Conservation (phyloP, 2,113 vertebrate genomes). For the Vidua chalybeata region DNA sequence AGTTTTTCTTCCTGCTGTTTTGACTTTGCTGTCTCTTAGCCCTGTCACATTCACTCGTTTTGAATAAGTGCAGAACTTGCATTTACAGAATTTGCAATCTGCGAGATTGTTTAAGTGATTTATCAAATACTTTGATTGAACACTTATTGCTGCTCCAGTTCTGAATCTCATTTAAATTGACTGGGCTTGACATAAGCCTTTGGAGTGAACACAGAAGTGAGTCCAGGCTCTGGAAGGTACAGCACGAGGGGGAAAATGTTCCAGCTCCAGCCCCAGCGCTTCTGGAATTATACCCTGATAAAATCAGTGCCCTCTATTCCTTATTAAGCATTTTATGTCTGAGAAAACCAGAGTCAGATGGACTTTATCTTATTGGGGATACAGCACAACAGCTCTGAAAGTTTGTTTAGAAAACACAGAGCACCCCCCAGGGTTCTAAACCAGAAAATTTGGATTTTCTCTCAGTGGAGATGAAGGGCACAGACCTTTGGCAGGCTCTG, state of each 20-base stretch:
- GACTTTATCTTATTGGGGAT: not conserved
- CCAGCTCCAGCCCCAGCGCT: not conserved
- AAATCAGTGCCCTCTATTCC: not conserved
- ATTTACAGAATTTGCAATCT: constrained; percentile 68
- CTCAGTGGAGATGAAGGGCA: not conserved
- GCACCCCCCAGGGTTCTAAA: not conserved
- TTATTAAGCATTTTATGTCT: not conserved
- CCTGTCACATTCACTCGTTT: constrained; percentile 66
- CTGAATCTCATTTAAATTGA: constrained; percentile 63
- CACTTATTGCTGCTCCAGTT: constrained; percentile 42
- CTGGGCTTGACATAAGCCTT: constrained; percentile 52
- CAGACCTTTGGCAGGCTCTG: not conserved
- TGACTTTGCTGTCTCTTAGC: constrained; percentile 67
- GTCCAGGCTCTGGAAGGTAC: not conserved
- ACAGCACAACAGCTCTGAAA: not conserved
- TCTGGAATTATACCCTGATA: not conserved
- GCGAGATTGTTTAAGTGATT: constrained; percentile 69
- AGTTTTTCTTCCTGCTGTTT: constrained; percentile 65
- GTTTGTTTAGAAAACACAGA: not conserved
- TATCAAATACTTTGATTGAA: constrained; percentile 67
- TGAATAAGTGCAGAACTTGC: constrained; percentile 62
- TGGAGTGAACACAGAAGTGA: constrained; percentile 1
- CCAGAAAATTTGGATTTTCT: accelerated
- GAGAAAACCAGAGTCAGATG: not conserved
- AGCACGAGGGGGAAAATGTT: not conserved